phyloP scores from a whole-genome alignment of 2,888 invertebrate species.

The Loripinus fragilis region DNA sequence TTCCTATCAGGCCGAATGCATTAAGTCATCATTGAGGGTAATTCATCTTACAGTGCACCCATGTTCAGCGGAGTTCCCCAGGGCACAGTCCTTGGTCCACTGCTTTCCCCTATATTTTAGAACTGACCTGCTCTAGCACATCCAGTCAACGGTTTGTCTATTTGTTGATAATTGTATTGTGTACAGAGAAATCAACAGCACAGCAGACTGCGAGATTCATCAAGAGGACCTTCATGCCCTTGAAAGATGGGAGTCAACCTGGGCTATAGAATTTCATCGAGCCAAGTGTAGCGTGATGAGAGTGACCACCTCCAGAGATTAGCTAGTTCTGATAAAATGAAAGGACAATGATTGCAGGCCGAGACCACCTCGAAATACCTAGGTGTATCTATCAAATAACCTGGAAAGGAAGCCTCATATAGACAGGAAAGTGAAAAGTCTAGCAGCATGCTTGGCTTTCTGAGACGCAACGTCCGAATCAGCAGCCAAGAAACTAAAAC shows the following conservation, averaged over 20 bases:
- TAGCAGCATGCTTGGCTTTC: conserved; percentile 9
- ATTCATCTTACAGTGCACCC: not conserved
- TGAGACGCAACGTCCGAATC: conserved; percentile 20
- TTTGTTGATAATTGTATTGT: conserved; percentile 36
- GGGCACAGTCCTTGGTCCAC: no score
- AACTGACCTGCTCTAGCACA: conserved; percentile 15
- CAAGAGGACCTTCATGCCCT: no score
- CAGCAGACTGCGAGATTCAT: not conserved
- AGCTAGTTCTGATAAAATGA: conserved; percentile 19
- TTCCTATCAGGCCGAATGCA: conserved; percentile 21
- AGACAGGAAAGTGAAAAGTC: conserved; percentile 9
- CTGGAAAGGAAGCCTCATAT: conserved; percentile 15
- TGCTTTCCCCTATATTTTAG: no score
- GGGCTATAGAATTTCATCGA: no score
- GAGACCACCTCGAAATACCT: conserved; percentile 27
- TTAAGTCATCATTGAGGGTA: conserved; percentile 28
- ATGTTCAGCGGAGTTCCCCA: conserved; percentile 23
- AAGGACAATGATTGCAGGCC: no score
- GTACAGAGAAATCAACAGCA: conserved; percentile 8
- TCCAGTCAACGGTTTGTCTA: conserved; percentile 22
- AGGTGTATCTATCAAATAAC: conserved; percentile 12
- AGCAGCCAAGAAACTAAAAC: not conserved
- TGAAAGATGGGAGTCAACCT: no score
- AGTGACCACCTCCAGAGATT: conserved; percentile 25
- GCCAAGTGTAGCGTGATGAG: conserved; percentile 38